Percentiles rank a stretch among this genome's conserved stretches.
Evolutionary conservation across 2,113 vertebrate species (phyloP).

Genomic region (Erpornis zantholeuca): DNA sequence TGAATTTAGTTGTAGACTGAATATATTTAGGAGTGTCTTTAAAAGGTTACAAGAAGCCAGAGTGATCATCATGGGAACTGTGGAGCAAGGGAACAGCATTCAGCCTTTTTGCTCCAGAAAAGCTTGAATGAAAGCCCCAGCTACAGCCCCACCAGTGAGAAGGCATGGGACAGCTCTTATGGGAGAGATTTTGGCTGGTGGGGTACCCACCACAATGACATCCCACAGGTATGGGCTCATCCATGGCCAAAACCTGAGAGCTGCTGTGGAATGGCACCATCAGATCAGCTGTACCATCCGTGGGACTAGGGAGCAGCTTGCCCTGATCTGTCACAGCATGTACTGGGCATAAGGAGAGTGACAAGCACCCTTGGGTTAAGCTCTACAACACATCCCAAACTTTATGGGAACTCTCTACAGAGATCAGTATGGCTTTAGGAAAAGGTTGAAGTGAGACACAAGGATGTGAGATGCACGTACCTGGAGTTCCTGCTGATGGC

Average conservation of each 20-base stretch:
- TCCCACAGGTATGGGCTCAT: not conserved
- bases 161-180: fast-evolving
- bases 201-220: fast-evolving
- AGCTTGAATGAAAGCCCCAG: not conserved
- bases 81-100: not conserved
- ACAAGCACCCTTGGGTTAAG: not conserved
- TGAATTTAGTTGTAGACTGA: constrained; percentile 75
- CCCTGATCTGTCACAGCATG: not conserved
- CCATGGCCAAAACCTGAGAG: not conserved
- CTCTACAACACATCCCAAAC: not conserved
- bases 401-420: fast-evolving
- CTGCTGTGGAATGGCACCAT: not conserved
- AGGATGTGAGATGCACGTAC: constrained; percentile 1
- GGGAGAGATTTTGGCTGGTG: fast-evolving
- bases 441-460: fast-evolving
- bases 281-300: not conserved
- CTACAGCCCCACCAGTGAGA: not conserved
- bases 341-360: fast-evolving
- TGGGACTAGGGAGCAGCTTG: fast-evolving
- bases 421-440: not conserved
- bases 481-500: constrained; percentile 88
- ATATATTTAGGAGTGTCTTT: constrained; percentile 59
- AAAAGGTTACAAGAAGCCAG: constrained; percentile 61
- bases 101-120: not conserved
- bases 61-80: constrained; percentile 58